Base-by-base conservation (phyloP, 2,888 invertebrate genomes). In the Chaetogeoica ovagalla region DNA sequence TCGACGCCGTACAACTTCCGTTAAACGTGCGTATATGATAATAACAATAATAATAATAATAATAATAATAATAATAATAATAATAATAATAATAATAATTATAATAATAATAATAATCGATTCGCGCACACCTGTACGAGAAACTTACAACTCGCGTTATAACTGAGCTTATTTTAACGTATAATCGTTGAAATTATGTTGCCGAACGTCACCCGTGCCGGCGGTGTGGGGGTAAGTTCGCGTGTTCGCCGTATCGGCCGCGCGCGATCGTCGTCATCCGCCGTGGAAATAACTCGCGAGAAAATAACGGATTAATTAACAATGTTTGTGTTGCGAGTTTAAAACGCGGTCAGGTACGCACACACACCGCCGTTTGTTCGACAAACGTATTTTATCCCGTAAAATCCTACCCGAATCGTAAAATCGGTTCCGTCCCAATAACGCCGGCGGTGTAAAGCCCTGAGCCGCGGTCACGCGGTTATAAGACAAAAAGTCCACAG, bases 121-220 rank as follows among this genome's bases (percentile, higher is more conserved):
- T n/a, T n/a, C n/a, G n/a, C 30, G 30, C 4, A 4, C 30, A 30
- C 5, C 0, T 48, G 39, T 9, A 30, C 39, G 48, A 30, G 70
- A 79, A 71, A 79, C 70, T 70, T 70, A 62, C 70, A n/a, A n/a
- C 43, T 39, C 21, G 19, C 23, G 71, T 1, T 39, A n/a, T n/a
- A n/a, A n/a, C 9, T 71, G 63, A 77, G 76, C 69, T 69, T 48
- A 59, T 77, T 60, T 60, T 69, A 76, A 69, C 69, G 30, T 76
- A 19, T 77, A 77, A 77, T 77, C 69, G 6, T 48, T 9, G 68
- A 69, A 77, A 69, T 69, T 69, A 69, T 69, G 30, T 39, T 8
- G 75, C 63, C 63, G 19, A 55, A 65, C 9, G 63, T n/a, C 30
- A 30, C 30, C 15, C 37, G 4, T 17, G 17, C 6, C 4, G 37